Percentiles rank a stretch among this genome's conserved stretches.
These are phyloP conservation scores for Eulimnadia texana DNA, from an alignment of 1,140 invertebrate genomes.

Conservation along the genomic window DNA sequence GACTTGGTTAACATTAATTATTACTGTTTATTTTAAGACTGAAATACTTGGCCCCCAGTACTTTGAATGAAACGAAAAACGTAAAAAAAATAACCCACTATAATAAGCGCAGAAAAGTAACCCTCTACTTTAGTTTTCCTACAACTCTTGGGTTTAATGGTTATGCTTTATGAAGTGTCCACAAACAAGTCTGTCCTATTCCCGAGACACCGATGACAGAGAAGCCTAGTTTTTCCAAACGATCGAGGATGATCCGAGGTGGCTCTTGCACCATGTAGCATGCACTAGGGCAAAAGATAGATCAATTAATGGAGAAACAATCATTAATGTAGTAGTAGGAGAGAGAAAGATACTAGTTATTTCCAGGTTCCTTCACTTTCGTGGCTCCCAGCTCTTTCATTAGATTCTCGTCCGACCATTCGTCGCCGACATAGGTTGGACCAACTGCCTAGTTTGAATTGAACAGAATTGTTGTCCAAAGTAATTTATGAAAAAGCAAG, in stretches of 20 bases:
- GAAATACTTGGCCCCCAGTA: too few relatives aligned
- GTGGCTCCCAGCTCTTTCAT: conserved; percentile 30
- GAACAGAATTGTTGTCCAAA: not conserved
- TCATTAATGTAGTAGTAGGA: too few relatives aligned
- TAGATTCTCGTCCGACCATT: conserved; percentile 29
- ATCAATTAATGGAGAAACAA: too few relatives aligned
- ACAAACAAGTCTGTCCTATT: conserved; percentile 34
- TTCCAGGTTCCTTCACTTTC: conserved; percentile 27
- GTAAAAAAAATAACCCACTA: too few relatives aligned
- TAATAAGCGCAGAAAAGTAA: too few relatives aligned
- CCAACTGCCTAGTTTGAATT: conserved; percentile 26
- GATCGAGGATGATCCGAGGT: conserved; percentile 30
- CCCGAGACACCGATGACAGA: conserved; percentile 29
- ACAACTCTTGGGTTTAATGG: too few relatives aligned
- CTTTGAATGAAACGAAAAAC: too few relatives aligned
- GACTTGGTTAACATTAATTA: too few relatives aligned
- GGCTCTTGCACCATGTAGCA: conserved; percentile 26
- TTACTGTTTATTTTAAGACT: too few relatives aligned
- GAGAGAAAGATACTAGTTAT: conserved; percentile 34
- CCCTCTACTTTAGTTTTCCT: too few relatives aligned
- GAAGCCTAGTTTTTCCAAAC: conserved; percentile 30
- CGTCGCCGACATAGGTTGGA: conserved; percentile 31
- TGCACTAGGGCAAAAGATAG: not conserved
- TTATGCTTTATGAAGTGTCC: conserved; percentile 31
- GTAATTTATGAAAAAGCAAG: not conserved